phyloP scores from a whole-genome alignment of 2,888 invertebrate species.

The Uloborus plumipes region DNA sequence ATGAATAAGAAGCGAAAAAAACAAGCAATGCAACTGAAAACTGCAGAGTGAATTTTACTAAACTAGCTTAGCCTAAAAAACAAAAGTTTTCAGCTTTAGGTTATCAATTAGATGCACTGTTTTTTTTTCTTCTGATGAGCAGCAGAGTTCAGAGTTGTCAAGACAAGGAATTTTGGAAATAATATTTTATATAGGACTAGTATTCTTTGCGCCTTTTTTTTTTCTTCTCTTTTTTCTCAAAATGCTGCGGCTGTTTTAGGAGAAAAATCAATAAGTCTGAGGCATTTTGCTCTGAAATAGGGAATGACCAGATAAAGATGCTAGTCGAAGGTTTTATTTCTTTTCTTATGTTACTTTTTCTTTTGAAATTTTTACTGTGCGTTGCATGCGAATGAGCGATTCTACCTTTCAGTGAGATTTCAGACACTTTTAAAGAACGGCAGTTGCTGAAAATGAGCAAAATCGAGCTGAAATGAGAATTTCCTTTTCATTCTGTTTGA shows the following conservation, averaged over 20 bases:
- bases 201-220: constrained; percentile 16
- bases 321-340: constrained; percentile 7
- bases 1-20: too few relatives aligned
- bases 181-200: constrained; percentile 43
- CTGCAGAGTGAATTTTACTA: constrained; percentile 7
- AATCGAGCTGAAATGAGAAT: too few relatives aligned
- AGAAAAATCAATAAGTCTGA: constrained; percentile 30
- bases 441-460: constrained; percentile 18
- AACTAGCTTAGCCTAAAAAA: constrained; percentile 23
- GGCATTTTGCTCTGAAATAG: constrained; percentile 22
- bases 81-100: constrained; percentile 27
- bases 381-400: constrained; percentile 15
- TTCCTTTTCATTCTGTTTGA: too few relatives aligned
- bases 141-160: constrained; percentile 7
- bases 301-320: constrained; percentile 39
- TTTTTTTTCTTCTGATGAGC: constrained; percentile 23
- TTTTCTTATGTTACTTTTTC: constrained; percentile 6
- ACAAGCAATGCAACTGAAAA: not conserved
- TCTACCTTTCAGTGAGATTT: constrained; percentile 19
- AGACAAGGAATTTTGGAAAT: constrained; percentile 29
- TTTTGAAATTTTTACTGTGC: constrained; percentile 8
- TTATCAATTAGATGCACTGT: constrained; percentile 36
- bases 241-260: constrained; percentile 38
- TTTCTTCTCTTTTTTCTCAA: constrained; percentile 27
- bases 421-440: constrained; percentile 10